phyloP scores from a whole-genome alignment of 53 echinoderm and acorn worm genomes.

The Paracentrotus lividus region DNA sequence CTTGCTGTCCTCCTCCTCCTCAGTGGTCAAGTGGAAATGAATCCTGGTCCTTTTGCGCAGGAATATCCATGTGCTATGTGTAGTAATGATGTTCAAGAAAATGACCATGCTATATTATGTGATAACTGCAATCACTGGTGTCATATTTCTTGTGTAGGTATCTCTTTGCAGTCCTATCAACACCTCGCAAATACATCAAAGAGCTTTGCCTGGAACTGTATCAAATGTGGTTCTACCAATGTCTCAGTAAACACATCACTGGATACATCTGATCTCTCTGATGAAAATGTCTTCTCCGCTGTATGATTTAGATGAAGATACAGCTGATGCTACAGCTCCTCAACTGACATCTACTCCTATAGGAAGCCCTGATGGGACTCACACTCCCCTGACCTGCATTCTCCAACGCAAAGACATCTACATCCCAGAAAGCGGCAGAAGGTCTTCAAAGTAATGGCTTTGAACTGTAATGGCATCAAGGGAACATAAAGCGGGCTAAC shows the following conservation, averaged over 20 bases:
- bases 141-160: slow-evolving; percentile 34
- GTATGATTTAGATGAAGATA: no score
- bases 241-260: neutral
- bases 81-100: neutral
- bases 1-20: slow-evolving; percentile 23
- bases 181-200: neutral
- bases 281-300: no score
- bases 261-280: neutral
- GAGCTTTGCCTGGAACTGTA: slow-evolving; percentile 31
- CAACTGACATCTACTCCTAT: slow-evolving; percentile 10
- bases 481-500: neutral
- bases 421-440: neutral
- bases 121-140: slow-evolving; percentile 29
- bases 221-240: slow-evolving; percentile 15
- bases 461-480: slow-evolving; percentile 54
- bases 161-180: slow-evolving; percentile 16
- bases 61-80: slow-evolving; percentile 17
- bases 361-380: no score
- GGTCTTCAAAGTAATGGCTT: slow-evolving; percentile 40
- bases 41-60: neutral
- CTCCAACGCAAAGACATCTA: no score
- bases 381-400: neutral
- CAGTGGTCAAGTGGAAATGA: slow-evolving; percentile 18
- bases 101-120: slow-evolving; percentile 13
- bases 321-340: neutral